phyloP scores from a whole-genome alignment of 2,113 vertebrate genomes.

The Notiomystis cincta region DNA sequence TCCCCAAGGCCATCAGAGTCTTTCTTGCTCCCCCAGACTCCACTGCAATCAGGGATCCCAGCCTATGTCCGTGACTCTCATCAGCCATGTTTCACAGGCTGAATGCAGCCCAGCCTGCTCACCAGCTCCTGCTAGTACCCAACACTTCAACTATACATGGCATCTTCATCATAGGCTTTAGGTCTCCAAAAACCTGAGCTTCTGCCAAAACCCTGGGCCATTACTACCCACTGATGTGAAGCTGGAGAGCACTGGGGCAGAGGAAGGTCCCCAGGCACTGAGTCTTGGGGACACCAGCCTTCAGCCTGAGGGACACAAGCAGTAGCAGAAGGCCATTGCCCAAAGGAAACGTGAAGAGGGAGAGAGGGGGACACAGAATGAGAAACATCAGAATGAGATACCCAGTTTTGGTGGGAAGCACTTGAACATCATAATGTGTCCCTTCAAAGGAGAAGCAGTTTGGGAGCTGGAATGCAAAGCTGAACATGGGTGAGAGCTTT shows the following conservation, averaged over 20 bases:
- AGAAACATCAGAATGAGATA: not conserved
- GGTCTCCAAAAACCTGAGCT: not conserved
- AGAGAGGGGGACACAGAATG: not conserved
- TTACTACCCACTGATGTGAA: not conserved
- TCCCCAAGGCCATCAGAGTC: not conserved
- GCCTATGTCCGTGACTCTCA: not conserved
- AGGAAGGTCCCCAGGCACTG: not conserved
- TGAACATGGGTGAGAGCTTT: not conserved
- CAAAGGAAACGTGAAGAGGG: fast-evolving
- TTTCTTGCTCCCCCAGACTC: fast-evolving
- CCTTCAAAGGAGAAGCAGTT: not conserved
- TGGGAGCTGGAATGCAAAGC: not conserved
- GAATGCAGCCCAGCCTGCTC: not conserved
- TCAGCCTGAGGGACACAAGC: not conserved
- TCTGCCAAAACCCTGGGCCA: not conserved
- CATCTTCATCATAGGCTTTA: not conserved
- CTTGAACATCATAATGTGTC: not conserved
- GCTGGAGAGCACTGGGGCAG: not conserved
- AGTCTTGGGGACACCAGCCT: not conserved
- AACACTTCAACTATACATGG: not conserved
- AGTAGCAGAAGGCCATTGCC: not conserved
- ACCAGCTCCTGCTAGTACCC: not conserved
- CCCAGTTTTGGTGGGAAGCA: not conserved
- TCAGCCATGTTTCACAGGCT: not conserved
- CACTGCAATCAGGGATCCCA: not conserved